Conservation (phyloP, 2,888 invertebrate species). For the Eilema caniola region DNA sequence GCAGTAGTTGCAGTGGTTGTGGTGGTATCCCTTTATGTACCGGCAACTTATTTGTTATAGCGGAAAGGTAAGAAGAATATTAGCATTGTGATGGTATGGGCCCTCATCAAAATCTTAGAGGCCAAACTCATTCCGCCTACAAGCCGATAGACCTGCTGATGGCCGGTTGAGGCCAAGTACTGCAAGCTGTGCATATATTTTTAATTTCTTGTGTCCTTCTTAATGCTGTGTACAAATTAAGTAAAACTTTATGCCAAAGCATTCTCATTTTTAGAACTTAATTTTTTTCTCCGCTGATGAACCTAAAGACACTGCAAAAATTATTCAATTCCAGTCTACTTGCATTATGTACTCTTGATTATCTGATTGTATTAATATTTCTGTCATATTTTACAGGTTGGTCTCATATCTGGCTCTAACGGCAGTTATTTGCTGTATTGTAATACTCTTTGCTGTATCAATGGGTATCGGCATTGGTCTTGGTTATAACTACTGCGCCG, state of each 20-base stretch:
- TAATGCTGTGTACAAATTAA: too few species aligned
- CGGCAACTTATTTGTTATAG: constrained; percentile 12
- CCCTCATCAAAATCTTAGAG: too few species aligned
- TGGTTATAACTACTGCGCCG: constrained; percentile 73
- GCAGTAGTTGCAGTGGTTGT: constrained; percentile 5
- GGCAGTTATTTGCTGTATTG: constrained; percentile 61
- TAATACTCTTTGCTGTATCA: constrained; percentile 59
- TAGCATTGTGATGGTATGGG: too few species aligned
- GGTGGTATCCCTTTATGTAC: constrained; percentile 4
- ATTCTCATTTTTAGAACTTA: not conserved
- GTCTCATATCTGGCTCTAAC: constrained; percentile 61
- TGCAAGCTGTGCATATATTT: too few species aligned
- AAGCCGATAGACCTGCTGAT: too few species aligned
- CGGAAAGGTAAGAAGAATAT: constrained; percentile 3
- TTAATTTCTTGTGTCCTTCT: too few species aligned
- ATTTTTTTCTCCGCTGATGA: too few species aligned
- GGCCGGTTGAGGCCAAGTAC: too few species aligned
- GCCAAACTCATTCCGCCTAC: too few species aligned
- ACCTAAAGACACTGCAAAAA: not conserved
- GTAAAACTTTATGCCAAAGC: too few species aligned
- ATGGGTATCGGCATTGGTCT: constrained; percentile 65
- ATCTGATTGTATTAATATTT: not conserved
- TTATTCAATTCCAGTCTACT: not conserved
- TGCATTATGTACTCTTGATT: not conserved
- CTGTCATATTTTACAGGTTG: constrained; percentile 50